These are phyloP conservation scores for Clarias macrocephalus DNA, from an alignment of 2,113 vertebrate species.

Conservation along the genomic window DNA sequence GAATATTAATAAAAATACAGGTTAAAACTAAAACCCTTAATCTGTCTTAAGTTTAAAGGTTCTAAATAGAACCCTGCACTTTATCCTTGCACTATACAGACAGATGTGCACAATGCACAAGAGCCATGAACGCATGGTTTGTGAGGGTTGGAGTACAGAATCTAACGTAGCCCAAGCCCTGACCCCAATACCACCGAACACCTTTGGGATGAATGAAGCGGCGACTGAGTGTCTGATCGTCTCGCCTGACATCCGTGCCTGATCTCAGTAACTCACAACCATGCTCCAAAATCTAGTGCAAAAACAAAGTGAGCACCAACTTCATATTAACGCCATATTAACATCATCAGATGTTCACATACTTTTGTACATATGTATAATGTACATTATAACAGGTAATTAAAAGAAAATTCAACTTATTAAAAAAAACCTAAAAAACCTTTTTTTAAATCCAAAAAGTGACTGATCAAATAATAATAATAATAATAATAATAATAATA, in stretches of 20 bases:
- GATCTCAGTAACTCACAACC: neutral
- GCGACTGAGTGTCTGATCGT: neutral
- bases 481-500: no score
- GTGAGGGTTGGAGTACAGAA: no score
- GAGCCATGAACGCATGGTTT: no score
- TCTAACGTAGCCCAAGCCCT: no score
- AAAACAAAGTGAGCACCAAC: no score
- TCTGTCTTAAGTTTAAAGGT: neutral
- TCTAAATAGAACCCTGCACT: neutral
- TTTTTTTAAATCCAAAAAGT: neutral
- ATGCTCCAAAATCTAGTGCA: neutral
- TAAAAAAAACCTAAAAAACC: no score
- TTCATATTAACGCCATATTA: neutral
- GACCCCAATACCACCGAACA: neutral
- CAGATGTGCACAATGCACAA: neutral
- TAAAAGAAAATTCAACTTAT: neutral
- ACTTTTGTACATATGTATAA: neutral
- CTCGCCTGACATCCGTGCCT: neutral
- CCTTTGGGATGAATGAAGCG: neutral
- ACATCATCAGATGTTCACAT: neutral
- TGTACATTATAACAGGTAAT: neutral
- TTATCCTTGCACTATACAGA: neutral
- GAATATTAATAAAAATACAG: neutral
- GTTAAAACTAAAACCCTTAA: neutral
- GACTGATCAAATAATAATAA: neutral